A percentile compares a stretch with the other conserved stretches of the same genome.
These are phyloP conservation scores for Triplophysa bombifrons DNA, from an alignment of 2,797 vertebrate species.

Conservation along the genomic window DNA sequence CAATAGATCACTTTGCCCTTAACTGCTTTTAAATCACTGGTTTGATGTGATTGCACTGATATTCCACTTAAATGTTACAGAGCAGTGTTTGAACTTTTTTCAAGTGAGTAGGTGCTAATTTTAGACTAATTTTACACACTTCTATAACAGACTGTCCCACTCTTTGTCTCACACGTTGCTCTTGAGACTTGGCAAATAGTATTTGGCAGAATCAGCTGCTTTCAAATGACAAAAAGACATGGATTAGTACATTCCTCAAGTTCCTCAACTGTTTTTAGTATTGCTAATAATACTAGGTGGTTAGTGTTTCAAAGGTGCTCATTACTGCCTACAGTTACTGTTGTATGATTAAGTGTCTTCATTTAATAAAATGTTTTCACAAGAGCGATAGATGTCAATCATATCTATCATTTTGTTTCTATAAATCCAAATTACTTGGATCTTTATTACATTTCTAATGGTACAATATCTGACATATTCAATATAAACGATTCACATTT, in stretches of 20 bases:
- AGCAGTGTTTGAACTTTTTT: constrained; percentile 42
- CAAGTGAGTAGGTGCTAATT: constrained; percentile 53
- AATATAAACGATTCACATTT: constrained; percentile 14
- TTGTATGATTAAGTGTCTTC: constrained; percentile 41
- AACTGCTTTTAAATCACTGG: constrained; percentile 28
- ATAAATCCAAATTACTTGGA: background rate
- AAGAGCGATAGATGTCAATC: constrained; percentile 5
- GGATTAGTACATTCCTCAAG: constrained; percentile 13
- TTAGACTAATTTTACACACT: constrained; percentile 33
- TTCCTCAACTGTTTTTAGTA: constrained; percentile 25
- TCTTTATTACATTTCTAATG: background rate
- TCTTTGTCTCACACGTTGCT: background rate
- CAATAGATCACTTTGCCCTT: background rate
- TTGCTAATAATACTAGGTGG: constrained; percentile 45
- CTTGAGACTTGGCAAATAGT: background rate
- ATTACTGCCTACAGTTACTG: constrained; percentile 55
- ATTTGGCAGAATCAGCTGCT: constrained; percentile 17
- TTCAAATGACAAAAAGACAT: constrained; percentile 32
- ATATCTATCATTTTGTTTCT: background rate
- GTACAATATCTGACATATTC: constrained; percentile 4
- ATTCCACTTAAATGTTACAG: background rate
- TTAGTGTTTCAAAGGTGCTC: constrained; percentile 58
- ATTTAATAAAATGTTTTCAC: constrained; percentile 31
- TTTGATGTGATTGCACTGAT: background rate
- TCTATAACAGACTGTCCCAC: background rate